A percentile compares a stretch with the other conserved stretches of the same genome.
Conservation (phyloP, 1,140 invertebrate genomes). For the Dendrolimus punctatus region DNA sequence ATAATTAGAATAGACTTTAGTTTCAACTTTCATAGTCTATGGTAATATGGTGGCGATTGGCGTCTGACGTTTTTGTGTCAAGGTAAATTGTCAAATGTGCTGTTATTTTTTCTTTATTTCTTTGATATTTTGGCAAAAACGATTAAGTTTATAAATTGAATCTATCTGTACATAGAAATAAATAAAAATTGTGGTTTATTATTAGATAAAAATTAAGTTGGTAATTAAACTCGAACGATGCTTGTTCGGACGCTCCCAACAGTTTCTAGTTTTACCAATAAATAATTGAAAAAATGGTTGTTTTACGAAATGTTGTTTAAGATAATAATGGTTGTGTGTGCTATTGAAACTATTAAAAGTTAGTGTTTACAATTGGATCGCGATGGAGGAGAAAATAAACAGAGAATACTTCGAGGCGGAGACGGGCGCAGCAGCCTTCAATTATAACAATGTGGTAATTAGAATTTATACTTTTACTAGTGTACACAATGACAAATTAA, state of each 20-base stretch:
- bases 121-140: neutral
- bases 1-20: neutral
- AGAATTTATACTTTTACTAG: neutral
- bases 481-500: neutral
- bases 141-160: too few species aligned
- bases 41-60: constrained; percentile 4
- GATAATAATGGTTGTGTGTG: constrained; percentile 28
- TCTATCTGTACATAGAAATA: too few species aligned
- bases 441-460: constrained; percentile 62
- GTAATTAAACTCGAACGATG: constrained; percentile 21
- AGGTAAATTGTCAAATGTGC: constrained; percentile 4
- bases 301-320: constrained; percentile 3
- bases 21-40: neutral
- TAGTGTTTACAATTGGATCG: constrained; percentile 24
- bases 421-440: constrained; percentile 42
- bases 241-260: constrained; percentile 51
- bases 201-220: too few species aligned
- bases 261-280: constrained; percentile 19
- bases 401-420: constrained; percentile 51
- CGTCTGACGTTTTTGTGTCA: constrained; percentile 5
- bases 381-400: constrained; percentile 59
- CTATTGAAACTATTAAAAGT: constrained; percentile 24
- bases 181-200: too few species aligned
- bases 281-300: constrained; percentile 8
- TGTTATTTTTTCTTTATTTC: neutral